A percentile compares a stretch with the other conserved stretches of the same genome.
Evolutionary conservation across 2,797 vertebrate genomes (phyloP).

Genomic region (Eidolon dupreanum): DNA sequence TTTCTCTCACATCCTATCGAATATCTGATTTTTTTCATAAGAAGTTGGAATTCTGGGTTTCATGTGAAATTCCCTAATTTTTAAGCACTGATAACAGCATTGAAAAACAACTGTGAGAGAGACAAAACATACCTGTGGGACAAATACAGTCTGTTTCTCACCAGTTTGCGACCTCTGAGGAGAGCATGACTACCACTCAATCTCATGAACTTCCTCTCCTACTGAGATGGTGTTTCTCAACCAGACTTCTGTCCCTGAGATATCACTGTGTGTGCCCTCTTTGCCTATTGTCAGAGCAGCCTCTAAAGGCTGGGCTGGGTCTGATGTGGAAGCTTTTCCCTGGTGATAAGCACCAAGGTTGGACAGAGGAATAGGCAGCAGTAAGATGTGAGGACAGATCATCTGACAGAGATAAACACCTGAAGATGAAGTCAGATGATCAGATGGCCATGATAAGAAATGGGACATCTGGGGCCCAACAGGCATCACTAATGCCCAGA

Average conservation of each 20-base stretch:
- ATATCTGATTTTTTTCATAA: conserved; percentile 19
- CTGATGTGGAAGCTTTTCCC: neutral
- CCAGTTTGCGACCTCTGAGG: neutral
- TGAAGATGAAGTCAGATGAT: neutral
- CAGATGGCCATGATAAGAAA: neutral
- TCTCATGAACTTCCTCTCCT: neutral
- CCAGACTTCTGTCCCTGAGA: neutral
- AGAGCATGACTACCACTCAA: neutral
- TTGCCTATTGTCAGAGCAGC: neutral
- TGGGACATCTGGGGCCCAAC: neutral
- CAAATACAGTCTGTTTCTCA: neutral
- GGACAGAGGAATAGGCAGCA: neutral
- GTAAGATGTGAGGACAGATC: neutral
- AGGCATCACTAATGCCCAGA: neutral
- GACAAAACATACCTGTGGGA: neutral
- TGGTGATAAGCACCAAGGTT: neutral
- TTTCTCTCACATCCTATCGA: neutral
- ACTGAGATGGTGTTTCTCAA: accelerated
- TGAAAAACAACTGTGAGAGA: neutral
- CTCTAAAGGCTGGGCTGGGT: neutral
- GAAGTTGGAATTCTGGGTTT: neutral
- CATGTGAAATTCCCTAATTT: conserved; percentile 11
- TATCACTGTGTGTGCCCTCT: neutral
- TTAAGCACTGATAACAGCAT: neutral
- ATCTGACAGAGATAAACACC: neutral